A percentile compares a stretch with the other conserved stretches of the same genome.
Evolutionary conservation across 2,113 vertebrate species (phyloP).

Genomic region (Eurypyga helias): DNA sequence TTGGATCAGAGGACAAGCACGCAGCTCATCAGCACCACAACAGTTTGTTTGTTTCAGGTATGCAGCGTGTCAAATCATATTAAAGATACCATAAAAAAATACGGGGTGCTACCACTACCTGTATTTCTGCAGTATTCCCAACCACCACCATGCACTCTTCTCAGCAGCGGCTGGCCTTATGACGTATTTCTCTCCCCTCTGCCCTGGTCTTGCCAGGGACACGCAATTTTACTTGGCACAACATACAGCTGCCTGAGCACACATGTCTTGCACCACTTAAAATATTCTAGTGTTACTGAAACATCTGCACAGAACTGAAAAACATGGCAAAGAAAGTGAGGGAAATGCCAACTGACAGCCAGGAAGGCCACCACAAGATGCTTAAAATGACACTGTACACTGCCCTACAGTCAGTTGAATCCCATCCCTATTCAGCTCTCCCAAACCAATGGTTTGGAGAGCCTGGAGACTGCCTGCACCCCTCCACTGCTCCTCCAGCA

Average conservation of each 20-base stretch:
- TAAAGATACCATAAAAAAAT: background rate
- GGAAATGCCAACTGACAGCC: background rate
- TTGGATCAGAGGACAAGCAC: background rate
- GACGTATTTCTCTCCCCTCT: background rate
- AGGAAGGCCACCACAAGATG: background rate
- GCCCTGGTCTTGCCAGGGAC: background rate
- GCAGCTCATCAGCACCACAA: background rate
- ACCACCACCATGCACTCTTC: background rate
- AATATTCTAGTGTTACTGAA: fast-evolving
- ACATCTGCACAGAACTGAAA: background rate
- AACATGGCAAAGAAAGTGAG: background rate
- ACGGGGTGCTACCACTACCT: background rate
- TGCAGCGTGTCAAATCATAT: background rate
- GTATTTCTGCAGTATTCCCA: background rate
- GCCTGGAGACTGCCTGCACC: background rate
- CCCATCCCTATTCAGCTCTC: background rate
- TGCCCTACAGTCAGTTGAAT: background rate
- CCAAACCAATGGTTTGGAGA: background rate
- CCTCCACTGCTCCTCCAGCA: background rate
- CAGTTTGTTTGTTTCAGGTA: background rate
- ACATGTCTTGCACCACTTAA: background rate
- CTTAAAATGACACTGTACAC: background rate
- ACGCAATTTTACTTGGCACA: background rate
- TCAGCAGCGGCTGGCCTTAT: background rate
- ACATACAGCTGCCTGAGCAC: background rate